A percentile compares a stretch with the other conserved stretches of the same genome.
Evolutionary conservation across 2,113 vertebrate genomes (phyloP).

Genomic region (Protobothrops mucrosquamatus): DNA sequence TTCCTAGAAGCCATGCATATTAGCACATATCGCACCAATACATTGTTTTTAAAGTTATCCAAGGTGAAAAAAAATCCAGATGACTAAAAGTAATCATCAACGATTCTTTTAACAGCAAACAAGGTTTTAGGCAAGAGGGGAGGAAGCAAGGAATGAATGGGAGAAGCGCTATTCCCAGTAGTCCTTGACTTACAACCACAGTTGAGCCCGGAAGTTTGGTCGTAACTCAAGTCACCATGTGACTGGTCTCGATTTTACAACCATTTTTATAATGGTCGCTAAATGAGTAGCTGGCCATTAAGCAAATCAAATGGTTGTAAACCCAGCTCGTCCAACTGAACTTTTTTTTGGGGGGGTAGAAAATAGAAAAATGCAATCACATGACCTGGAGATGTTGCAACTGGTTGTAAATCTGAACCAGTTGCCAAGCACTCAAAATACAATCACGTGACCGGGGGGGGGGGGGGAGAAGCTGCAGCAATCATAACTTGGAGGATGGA

Average conservation of each 20-base stretch:
- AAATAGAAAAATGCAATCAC: background rate
- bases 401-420: background rate
- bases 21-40: background rate
- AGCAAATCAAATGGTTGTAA: background rate
- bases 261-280: background rate
- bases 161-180: background rate
- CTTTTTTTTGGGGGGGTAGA: background rate
- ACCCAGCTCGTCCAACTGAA: background rate
- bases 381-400: background rate
- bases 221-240: background rate
- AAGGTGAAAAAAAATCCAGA: no score
- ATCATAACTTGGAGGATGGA: background rate
- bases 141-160: background rate
- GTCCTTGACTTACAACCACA: background rate
- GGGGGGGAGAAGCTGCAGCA: background rate
- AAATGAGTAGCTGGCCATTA: background rate
- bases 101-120: background rate
- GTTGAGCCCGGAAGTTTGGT: background rate
- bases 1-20: background rate
- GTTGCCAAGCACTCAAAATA: background rate
- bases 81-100: background rate
- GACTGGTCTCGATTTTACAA: background rate
- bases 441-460: background rate
- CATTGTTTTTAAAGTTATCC: background rate
- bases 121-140: background rate